Conservation (phyloP, 1,140 invertebrate genomes). For the Neotoxoptera formosana region DNA sequence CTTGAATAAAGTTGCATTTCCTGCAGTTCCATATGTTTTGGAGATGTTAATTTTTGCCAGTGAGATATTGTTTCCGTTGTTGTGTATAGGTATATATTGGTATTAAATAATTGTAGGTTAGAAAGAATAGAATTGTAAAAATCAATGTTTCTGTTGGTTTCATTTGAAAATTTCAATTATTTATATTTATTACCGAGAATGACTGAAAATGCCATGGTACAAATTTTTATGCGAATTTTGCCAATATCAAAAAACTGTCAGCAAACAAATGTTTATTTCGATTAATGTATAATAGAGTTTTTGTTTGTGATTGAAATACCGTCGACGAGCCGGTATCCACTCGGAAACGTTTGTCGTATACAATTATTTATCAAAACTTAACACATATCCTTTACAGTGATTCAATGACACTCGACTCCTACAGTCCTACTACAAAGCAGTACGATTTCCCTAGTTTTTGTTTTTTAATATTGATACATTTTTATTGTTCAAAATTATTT, state of each 20-base stretch:
- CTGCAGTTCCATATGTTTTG: not conserved
- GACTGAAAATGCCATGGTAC: not conserved
- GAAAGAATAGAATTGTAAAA: not conserved
- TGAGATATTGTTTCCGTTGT: not conserved
- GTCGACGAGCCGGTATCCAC: too few species aligned
- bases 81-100: not conserved
- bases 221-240: not conserved
- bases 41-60: not conserved
- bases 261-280: not conserved
- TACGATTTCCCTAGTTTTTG: not conserved
- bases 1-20: not conserved
- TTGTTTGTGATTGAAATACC: not conserved
- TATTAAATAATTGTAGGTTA: not conserved
- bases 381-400: not conserved
- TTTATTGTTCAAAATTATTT: not conserved
- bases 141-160: not conserved
- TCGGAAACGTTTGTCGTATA: not conserved
- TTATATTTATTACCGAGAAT: not conserved
- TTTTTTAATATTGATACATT: not conserved
- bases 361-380: not conserved
- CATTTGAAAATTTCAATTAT: not conserved
- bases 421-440: not conserved
- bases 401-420: not conserved
- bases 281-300: not conserved
- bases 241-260: not conserved